Evolutionary conservation across 2,888 invertebrate genomes (phyloP).

Genomic region (Timema podura): DNA sequence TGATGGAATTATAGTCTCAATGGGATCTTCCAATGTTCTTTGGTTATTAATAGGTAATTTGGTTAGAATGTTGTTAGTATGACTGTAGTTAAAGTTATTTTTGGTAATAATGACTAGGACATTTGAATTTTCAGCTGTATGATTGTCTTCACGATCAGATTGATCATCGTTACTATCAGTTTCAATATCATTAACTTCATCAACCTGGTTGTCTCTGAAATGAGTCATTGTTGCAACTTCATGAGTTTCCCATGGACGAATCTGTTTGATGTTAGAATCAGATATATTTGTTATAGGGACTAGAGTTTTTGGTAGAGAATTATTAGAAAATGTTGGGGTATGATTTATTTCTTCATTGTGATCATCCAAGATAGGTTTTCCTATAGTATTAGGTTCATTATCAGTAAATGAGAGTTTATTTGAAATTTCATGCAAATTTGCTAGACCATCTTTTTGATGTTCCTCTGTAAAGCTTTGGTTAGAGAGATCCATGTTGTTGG

Average conservation of each 20-base stretch:
- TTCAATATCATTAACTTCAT: constrained; percentile 47
- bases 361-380: not conserved
- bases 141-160: constrained; percentile 20
- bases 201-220: constrained; percentile 42
- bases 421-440: too few relatives aligned
- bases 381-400: too few relatives aligned
- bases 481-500: not conserved
- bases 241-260: constrained; percentile 52
- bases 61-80: constrained; percentile 1
- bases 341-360: not conserved
- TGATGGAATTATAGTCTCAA: not conserved
- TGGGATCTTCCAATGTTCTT: not conserved
- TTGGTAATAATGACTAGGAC: constrained; percentile 31
- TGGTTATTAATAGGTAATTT: constrained; percentile 11
- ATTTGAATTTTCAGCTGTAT: not conserved
- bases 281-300: not conserved
- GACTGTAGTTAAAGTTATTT: constrained; percentile 16
- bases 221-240: constrained; percentile 51
- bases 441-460: too few relatives aligned
- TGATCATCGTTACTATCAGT: constrained; percentile 30
- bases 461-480: not conserved
- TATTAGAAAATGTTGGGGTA: not conserved
- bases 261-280: constrained; percentile 23
- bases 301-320: not conserved
- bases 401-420: too few relatives aligned